Evolutionary conservation across 2,888 invertebrate species (phyloP), one percentile per base, ranked within the genome.

Genomic region (Nemotelus nigrinus): DNA sequence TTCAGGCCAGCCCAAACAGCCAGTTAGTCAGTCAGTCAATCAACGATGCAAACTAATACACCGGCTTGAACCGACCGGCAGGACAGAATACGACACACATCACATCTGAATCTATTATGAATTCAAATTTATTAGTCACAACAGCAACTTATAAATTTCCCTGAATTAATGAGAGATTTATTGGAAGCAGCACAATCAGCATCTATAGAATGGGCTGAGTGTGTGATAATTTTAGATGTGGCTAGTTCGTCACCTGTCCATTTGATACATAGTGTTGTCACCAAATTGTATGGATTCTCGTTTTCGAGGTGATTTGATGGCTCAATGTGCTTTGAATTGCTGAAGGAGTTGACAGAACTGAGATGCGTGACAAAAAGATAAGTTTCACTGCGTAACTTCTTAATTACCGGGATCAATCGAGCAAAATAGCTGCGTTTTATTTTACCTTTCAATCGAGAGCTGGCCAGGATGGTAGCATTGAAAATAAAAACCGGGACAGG

Each of bases 111-210:
- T 67, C 67, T 50, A 72, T 72, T 72, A 72, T 72, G 71, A 45
- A 72, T 72, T 55, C 71, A 72, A 72, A 72, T 72, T 72, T 72
- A 72, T 72, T 72, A 72, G 71, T 72, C 71, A 72, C 58, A 72
- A 58, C 71, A 48, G 45, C 58, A 48, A 57, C 71, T 53, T 43
- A 57, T 70, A 58, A 72, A 57, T 57, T 72, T 67, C 43, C 58
- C 47, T 72, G 71, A 72, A 57, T 72, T 72, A 72, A 72, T 72
- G 71, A 57, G 25, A 25, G 71, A 72, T 72, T 72, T 72, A 72
- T 72, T 45, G 71, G 45, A 68, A 57, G 47, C 44, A 48, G n/a
- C 67, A 65, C 65, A 65, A 65, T 43, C 25, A 25, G 1, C 25
- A 25, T 25, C 25, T 25, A 25, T 25, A 25, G 25, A 25, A 25